Base-by-base conservation (phyloP, 2,113 vertebrate species). In the Pheucticus melanocephalus region DNA sequence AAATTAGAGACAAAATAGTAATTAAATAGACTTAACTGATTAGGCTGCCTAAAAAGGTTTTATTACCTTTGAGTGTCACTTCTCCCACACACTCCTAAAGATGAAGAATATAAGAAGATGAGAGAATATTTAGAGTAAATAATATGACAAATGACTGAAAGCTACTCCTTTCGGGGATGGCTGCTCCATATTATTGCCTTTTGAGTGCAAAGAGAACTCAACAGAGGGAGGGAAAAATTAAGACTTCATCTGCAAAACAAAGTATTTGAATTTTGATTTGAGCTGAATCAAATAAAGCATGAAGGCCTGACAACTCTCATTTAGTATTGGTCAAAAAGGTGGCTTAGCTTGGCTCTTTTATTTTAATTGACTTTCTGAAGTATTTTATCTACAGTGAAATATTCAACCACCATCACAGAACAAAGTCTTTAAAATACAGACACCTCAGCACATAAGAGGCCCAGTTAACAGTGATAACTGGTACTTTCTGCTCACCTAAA, bases 1-100 rank as follows among this genome's bases (percentile, higher is more conserved):
- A 86, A 83, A 56, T 96, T 72, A 94, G 79, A 93, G 90, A 90
- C 15, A 71, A 96, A 93, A 86, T 72, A 95, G 82, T 81, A 96
- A 96, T 83, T 83, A 96, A 92, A 92, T 3, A 79, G 53, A 93
- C 93, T 94, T 97, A 96, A 96, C 90, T 97, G 88, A 94, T 88
- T 48, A 94, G 61, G 82, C 48, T 79, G 76, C 25, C 88, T 96
- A 95, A 95, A 95, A 96, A 95, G 90, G 56, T 92, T 93, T 93
- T 93, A 96, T 11, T 79, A 93, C 82, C 82, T 92, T 82, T 93
- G 86, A 96, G 81, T 84, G 40, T 90, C 72, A 96, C 76, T 95
- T 78, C 72, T 96, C 92, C 90, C 86, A 97, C 40, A 93, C 53
- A 94, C 19, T 86, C 88, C 93, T 96, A n/a, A 88, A 95, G 90